These are phyloP conservation scores for Rhinichthys osculus DNA, from an alignment of 2,797 vertebrate genomes.

Conservation along the genomic window DNA sequence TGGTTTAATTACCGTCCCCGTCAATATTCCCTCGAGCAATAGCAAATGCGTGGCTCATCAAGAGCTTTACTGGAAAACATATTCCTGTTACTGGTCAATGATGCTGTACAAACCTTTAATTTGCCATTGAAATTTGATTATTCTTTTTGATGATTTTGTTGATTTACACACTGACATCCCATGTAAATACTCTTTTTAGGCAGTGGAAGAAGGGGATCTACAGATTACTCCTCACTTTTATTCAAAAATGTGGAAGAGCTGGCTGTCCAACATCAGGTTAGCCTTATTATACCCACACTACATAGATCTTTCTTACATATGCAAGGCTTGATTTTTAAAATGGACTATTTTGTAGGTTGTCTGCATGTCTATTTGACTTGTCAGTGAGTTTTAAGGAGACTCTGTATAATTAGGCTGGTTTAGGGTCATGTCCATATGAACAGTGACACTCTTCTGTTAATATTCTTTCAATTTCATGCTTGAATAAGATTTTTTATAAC, in stretches of 20 bases:
- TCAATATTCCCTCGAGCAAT: background rate
- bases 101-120: background rate
- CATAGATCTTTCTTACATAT: background rate
- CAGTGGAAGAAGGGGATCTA: constrained; percentile 79
- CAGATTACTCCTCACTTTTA: constrained; percentile 82
- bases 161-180: background rate
- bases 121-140: background rate
- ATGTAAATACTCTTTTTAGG: constrained; percentile 69
- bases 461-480: background rate
- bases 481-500: background rate
- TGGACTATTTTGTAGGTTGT: background rate
- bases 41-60: background rate
- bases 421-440: background rate
- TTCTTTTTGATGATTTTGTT: background rate
- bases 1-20: background rate
- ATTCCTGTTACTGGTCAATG: background rate
- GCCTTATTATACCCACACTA: background rate
- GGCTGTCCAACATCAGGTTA: constrained; percentile 87
- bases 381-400: background rate
- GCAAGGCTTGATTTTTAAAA: background rate
- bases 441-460: background rate
- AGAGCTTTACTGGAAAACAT: constrained; percentile 1
- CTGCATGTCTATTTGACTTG: background rate
- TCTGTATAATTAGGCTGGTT: background rate
- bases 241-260: constrained; percentile 87